These are phyloP conservation scores for Drosophila prosaltans DNA, from an alignment of 1,140 invertebrate genomes.

Conservation along the genomic window DNA sequence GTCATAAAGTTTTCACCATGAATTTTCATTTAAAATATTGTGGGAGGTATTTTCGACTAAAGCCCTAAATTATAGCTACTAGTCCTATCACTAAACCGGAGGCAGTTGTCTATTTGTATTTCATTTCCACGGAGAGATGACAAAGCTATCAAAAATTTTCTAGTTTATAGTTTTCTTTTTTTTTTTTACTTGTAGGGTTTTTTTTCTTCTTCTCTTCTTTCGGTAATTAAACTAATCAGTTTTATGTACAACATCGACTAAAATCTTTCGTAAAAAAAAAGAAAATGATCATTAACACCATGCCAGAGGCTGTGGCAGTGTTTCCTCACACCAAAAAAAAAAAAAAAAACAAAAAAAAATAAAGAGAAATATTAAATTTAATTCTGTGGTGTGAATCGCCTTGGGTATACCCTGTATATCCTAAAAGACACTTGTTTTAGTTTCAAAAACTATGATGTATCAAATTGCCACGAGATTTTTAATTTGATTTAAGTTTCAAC, in stretches of 20 bases:
- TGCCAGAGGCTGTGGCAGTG: constrained; percentile 13
- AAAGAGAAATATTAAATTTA: not conserved
- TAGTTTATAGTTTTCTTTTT: constrained; percentile 13
- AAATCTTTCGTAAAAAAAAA: constrained; percentile 20
- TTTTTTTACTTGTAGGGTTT: not conserved
- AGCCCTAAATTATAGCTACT: not conserved
- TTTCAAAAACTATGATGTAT: no score
- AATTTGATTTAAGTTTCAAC: no score
- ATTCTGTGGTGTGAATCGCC: constrained; percentile 2
- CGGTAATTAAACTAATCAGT: constrained; percentile 17
- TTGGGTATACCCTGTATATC: not conserved
- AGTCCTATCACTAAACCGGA: constrained; percentile 13
- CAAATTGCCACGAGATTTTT: no score
- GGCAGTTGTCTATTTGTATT: not conserved
- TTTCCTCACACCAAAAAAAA: not conserved
- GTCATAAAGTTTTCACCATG: constrained; percentile 72
- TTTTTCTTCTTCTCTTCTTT: not conserved
- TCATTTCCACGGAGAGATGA: not conserved
- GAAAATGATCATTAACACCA: constrained; percentile 49
- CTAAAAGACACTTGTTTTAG: no score
- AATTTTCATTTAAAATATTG: constrained; percentile 41
- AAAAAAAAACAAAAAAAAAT: not conserved
- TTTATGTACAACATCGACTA: constrained; percentile 10
- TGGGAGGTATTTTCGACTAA: not conserved
- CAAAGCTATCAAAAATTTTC: constrained; percentile 9